Base-by-base conservation (phyloP, 2,888 invertebrate species). In the Podabrus alpinus region DNA sequence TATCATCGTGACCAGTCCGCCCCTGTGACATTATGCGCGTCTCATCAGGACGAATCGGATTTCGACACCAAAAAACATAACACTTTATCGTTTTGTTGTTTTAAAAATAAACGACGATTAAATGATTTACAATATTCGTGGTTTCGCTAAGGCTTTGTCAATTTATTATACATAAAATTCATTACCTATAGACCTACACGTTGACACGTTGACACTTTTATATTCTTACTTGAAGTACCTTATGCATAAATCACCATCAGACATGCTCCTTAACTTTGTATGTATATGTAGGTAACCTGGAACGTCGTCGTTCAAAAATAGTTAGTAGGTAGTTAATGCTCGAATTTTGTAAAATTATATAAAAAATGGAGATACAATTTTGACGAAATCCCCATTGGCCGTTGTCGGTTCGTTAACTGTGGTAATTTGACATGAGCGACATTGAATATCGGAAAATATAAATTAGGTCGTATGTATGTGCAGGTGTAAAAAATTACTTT, bases 401-500 rank as follows among this genome's bases (percentile, higher is more conserved):
- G 62, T 64, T 19, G 19, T 64, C 62, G 11, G 62, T 64, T 64
- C 62, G 21, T 64, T 64, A 19, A 64, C 21, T 17, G 17, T 19
- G 15, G 19, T 21, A 19, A 64, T 64, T 64, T 64, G 62, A 64
- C 21, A 13, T 45, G 45, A 45, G 19, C 19, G 19, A 64, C 19
- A 64, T 64, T 64, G 21, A 64, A 64, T 64, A 64, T 64, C 62
- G 62, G 19, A 64, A 64, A 19, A 64, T 64, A 64, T 64, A 64
- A 64, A 64, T 64, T 64, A 64, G 62, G 62, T 64, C 60, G 59
- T 59, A 69, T 59, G 60, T n/a, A 68, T 29, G 68, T 69, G 59
- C 70, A 61, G 61, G 70, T 61, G 59, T 59, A 21, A 69, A 60
- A 69, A 69, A 60, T 29, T 64, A 45, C 45, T 70, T 71, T 75